These are phyloP conservation scores for Pangasius djambal DNA, from an alignment of 2,797 vertebrate species.

Conservation along the genomic window DNA sequence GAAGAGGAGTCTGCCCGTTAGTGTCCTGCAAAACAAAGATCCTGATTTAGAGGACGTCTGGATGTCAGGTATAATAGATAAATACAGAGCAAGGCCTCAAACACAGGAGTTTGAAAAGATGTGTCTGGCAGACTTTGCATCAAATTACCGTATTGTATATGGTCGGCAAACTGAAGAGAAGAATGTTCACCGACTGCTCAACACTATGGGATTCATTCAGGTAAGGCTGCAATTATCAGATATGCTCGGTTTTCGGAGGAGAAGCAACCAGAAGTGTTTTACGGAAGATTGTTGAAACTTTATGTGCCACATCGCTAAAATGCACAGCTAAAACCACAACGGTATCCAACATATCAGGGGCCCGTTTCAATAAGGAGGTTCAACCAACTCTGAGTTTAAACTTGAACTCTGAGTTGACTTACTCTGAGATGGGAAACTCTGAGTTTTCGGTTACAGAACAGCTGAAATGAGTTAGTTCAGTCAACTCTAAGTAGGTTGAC, in stretches of 20 bases:
- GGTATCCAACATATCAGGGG: background rate
- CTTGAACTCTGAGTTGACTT: too few relatives aligned
- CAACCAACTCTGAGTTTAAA: too few relatives aligned
- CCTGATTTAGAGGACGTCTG: background rate
- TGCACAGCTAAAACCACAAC: background rate
- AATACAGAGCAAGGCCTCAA: background rate
- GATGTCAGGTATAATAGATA: background rate
- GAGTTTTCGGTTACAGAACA: too few relatives aligned
- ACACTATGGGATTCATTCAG: background rate
- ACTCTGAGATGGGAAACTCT: too few relatives aligned
- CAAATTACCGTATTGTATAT: background rate
- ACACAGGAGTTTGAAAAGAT: background rate
- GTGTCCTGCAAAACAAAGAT: background rate
- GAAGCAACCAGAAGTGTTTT: slow-evolving; percentile 43
- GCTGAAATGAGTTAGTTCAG: too few relatives aligned
- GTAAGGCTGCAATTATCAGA: slow-evolving; percentile 38
- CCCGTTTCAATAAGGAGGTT: too few relatives aligned
- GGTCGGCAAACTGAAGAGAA: background rate
- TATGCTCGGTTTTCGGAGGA: slow-evolving; percentile 33
- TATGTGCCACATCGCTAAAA: slow-evolving; percentile 37
- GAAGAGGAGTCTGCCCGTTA: background rate
- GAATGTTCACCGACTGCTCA: background rate
- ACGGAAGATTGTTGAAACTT: slow-evolving; percentile 35
- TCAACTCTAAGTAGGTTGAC: too few relatives aligned
- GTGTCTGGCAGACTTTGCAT: background rate